Evolutionary conservation across 2,113 vertebrate genomes (phyloP), one percentile per base, ranked within the genome.

Genomic region (Capreolus pygargus): DNA sequence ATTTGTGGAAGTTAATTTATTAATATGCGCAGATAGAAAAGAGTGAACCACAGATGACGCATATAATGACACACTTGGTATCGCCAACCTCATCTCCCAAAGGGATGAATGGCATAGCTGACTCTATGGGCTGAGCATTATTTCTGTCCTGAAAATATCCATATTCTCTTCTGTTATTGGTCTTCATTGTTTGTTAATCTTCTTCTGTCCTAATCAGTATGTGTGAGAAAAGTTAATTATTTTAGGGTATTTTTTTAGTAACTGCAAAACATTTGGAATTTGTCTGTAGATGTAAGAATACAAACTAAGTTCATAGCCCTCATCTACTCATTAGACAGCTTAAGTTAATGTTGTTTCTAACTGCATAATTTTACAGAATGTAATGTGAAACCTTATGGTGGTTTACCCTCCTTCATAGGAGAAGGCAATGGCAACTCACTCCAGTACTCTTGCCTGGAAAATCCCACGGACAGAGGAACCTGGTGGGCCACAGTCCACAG

Each of bases 221-320:
- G 43, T 12, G 6, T 88, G 43, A 86, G 14, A 82, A 67, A 43
- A 89, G 28, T 47, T 85, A 33, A 92, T 91, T 91, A 28, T 82
- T 93, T 91, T 36, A 86, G 43, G 23, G 39, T 27, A 50, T 70
- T 43, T 95, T 95, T 90, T 64, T n/a, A 82, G 50, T 9, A 89
- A 14, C 21, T 64, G 15, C 7, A 28, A 86, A 86, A 11, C 15
- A 55, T 92, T 82, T 82, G 11, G 54, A 78, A 82, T 39, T 57
- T 61, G 55, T 30, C 57, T 85, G 6, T 3, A 43, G 39, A 33
- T 93, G 33, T 82, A 86, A 19, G 45, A 25, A 86, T 11, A 30
- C 30, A 91, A 93, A 36, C 12, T 43, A 55, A 91, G 43, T 86
- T 74, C 43, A 28, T 13, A 86, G 12, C 17, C 47, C 28, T 45